Evolutionary conservation across 2,888 invertebrate genomes (phyloP).

Genomic region (Halocaridina rubra): DNA sequence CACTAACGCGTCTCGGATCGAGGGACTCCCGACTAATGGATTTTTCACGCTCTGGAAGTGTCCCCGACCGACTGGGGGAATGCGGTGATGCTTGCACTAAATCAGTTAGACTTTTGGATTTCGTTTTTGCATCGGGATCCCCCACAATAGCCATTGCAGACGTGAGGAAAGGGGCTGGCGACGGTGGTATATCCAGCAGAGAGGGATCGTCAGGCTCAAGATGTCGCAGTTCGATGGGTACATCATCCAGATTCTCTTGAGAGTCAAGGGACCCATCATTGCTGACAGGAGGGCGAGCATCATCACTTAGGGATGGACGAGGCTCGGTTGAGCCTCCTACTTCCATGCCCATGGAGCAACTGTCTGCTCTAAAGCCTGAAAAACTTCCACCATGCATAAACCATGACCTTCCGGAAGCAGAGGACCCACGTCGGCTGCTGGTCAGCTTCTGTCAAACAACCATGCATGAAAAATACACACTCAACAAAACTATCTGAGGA

Average conservation of each 20-base stretch:
- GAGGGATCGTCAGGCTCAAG: slow-evolving; percentile 72
- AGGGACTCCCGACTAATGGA: slow-evolving; percentile 42
- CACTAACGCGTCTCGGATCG: neutral
- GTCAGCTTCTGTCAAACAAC: slow-evolving; percentile 59
- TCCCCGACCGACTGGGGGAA: neutral
- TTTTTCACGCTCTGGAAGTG: slow-evolving; percentile 10
- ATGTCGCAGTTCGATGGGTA: slow-evolving; percentile 88
- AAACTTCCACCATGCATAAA: slow-evolving; percentile 51
- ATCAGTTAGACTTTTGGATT: slow-evolving; percentile 58
- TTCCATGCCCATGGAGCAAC: slow-evolving; percentile 13
- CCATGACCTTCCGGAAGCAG: slow-evolving; percentile 56
- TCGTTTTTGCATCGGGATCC: slow-evolving; percentile 48
- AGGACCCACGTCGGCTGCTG: slow-evolving; percentile 58
- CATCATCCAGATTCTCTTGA: slow-evolving; percentile 74
- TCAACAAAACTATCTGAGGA: too few species aligned
- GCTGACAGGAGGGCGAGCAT: slow-evolving; percentile 36
- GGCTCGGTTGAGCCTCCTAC: slow-evolving; percentile 38
- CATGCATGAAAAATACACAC: neutral
- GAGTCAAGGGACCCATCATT: slow-evolving; percentile 62
- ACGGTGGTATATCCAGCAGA: slow-evolving; percentile 51
- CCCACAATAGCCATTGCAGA: neutral
- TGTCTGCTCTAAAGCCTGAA: slow-evolving; percentile 25
- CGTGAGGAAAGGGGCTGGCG: slow-evolving; percentile 22
- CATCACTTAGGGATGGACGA: slow-evolving; percentile 39
- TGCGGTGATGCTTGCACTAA: slow-evolving; percentile 44